These are phyloP conservation scores for Oreochromis grahami DNA, from an alignment of 2,797 vertebrate genomes.

Conservation along the genomic window DNA sequence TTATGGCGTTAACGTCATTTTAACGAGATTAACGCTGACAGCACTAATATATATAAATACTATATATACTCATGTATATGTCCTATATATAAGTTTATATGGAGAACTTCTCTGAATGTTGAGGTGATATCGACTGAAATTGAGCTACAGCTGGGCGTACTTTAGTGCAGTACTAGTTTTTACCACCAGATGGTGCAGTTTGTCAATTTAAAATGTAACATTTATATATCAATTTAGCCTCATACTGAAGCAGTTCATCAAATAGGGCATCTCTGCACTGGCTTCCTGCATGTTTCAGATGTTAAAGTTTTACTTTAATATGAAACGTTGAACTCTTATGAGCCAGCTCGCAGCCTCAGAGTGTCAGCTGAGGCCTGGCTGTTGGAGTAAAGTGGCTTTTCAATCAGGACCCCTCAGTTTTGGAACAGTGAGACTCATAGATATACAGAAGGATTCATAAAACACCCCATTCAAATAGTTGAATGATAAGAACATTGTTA, in stretches of 20 bases:
- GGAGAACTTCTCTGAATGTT: background rate
- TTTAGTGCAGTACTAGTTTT: accelerated
- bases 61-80: background rate
- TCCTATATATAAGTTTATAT: background rate
- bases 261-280: background rate
- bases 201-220: background rate
- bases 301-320: background rate
- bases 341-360: accelerated
- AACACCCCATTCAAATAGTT: background rate
- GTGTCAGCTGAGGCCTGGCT: background rate
- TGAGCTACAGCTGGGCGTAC: background rate
- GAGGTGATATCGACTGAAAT: background rate
- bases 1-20: background rate
- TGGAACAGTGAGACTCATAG: background rate
- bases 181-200: background rate
- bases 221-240: background rate
- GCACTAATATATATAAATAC: background rate
- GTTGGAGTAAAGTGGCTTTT: background rate
- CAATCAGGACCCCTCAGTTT: background rate
- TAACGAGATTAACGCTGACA: background rate
- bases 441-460: background rate
- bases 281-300: background rate
- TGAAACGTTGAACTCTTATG: background rate
- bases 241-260: background rate
- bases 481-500: background rate